Base-by-base conservation (phyloP, 2,113 vertebrate genomes). In the Trematomus loennbergii region DNA sequence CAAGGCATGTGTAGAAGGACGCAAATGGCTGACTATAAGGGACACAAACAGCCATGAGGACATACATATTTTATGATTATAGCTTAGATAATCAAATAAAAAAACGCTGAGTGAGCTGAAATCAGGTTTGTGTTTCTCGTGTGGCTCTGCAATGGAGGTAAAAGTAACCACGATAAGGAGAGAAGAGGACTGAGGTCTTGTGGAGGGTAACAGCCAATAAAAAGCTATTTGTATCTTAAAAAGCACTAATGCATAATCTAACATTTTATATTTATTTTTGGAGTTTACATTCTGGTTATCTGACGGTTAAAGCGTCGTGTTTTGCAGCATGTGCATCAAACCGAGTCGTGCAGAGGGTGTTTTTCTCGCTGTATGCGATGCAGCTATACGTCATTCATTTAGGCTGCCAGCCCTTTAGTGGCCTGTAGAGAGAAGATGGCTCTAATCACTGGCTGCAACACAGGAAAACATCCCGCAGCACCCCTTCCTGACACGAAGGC, bases 321-420 rank as follows among this genome's bases (percentile, higher is more conserved):
- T 6, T 50, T 62, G 85, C 77, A 85, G 72, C 67, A 75, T 45
- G 62, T 72, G 78, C 74, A 50, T 75, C 49, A 53, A 40, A n/a
- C 54, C 10, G 71, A 74, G 65, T 85, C 74, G 48, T 76, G 73
- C 74, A 72, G 72, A 52, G 45, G 48, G 49, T 78, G 76, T 72
- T 75, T 77, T 75, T 80, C 50, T 66, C 64, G 43, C 53, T 16
- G 3, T 83, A 16, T 85, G 74, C 71, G 72, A 88, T 83, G 87
- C 79, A 88, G 89, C 90, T 85, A 82, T 90, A 92, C 93, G 93
- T 94, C 93, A 94, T 90, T 81, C 78, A 87, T 83, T 86, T 72
- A 76, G 82, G 79, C 72, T 88, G 85, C 86, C 84, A 79, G 83
- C 61, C 82, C 79, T 63, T 82, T 54, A 67, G 82, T 84, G 78